These are phyloP conservation scores for Drosophila greeni DNA, from an alignment of 2,888 invertebrate genomes.

Conservation along the genomic window DNA sequence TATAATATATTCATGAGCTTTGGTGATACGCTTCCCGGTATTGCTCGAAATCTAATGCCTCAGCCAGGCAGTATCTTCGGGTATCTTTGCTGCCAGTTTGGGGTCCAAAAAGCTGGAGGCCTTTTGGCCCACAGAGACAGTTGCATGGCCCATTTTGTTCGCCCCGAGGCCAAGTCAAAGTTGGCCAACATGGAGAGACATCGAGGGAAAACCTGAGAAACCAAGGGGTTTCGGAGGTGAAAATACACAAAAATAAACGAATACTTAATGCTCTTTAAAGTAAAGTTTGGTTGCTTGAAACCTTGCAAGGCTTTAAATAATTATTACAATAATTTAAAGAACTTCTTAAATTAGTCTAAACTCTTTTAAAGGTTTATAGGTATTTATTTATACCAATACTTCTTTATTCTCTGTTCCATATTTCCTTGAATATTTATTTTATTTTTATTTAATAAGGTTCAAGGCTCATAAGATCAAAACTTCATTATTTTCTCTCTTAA, in stretches of 20 bases:
- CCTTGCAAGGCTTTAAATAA: neutral
- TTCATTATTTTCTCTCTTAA: neutral
- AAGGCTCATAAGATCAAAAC: too few relatives aligned
- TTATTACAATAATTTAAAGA: too few relatives aligned
- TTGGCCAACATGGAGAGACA: conserved; percentile 16
- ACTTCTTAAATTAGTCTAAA: too few relatives aligned
- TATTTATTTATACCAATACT: rapidly evolving
- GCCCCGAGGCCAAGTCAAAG: conserved; percentile 52
- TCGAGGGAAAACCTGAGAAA: conserved; percentile 1
- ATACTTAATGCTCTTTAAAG: conserved; percentile 9
- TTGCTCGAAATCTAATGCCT: conserved; percentile 66
- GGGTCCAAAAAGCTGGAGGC: conserved; percentile 61
- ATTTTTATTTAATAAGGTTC: too few relatives aligned
- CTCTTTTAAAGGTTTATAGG: neutral
- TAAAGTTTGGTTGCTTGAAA: rapidly evolving
- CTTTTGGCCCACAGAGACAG: conserved; percentile 53
- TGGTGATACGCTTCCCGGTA: conserved; percentile 63
- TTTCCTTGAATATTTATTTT: too few relatives aligned
- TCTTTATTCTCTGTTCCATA: neutral
- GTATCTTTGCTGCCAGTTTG: conserved; percentile 11
- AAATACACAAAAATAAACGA: neutral
- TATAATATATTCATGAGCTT: conserved; percentile 69
- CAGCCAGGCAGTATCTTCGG: conserved; percentile 1
- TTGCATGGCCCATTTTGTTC: conserved; percentile 69
- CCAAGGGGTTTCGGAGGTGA: neutral